phyloP scores from a whole-genome alignment of 2,888 invertebrate species.

The Chloroclysta siterata region DNA sequence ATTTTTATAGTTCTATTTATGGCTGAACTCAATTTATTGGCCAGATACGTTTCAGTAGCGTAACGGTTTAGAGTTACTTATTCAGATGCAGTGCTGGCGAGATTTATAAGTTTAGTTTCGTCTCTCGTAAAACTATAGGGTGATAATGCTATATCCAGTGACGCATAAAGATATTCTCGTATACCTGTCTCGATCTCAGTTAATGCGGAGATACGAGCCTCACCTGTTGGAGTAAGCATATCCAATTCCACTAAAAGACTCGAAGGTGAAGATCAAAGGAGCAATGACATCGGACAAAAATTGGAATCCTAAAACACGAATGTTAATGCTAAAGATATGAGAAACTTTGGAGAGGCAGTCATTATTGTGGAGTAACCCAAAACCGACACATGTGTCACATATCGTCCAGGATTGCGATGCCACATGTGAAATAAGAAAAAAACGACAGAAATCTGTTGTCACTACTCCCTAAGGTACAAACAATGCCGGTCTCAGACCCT shows the following conservation, averaged over 20 bases:
- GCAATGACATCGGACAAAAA: constrained; percentile 64
- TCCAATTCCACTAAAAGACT: constrained; percentile 67
- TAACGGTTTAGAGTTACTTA: constrained; percentile 69
- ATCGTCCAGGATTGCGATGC: constrained; percentile 84
- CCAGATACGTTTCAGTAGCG: constrained; percentile 78
- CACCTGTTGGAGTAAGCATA: constrained; percentile 66
- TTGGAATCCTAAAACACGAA: constrained; percentile 64
- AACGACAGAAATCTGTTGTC: constrained; percentile 82
- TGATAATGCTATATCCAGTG: constrained; percentile 46
- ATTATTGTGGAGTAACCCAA: constrained; percentile 81
- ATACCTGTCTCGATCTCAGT: constrained; percentile 43
- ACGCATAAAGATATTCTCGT: constrained; percentile 39
- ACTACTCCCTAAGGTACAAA: constrained; percentile 81
- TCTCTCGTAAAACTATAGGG: constrained; percentile 52
- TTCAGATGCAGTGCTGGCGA: constrained; percentile 48
- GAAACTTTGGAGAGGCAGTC: constrained; percentile 78
- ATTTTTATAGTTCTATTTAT: constrained; percentile 83
- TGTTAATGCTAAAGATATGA: constrained; percentile 70
- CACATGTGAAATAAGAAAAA: constrained; percentile 82
- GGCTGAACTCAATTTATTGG: constrained; percentile 74
- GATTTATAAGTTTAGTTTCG: constrained; percentile 66
- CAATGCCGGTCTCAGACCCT: constrained; percentile 70
- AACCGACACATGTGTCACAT: constrained; percentile 84
- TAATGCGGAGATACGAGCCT: constrained; percentile 50
- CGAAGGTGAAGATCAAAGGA: constrained; percentile 74